Percentiles rank a stretch among this genome's conserved stretches.
These are phyloP conservation scores for Paramisgurnus dabryanus DNA, from an alignment of 2,113 vertebrate species.

Conservation along the genomic window DNA sequence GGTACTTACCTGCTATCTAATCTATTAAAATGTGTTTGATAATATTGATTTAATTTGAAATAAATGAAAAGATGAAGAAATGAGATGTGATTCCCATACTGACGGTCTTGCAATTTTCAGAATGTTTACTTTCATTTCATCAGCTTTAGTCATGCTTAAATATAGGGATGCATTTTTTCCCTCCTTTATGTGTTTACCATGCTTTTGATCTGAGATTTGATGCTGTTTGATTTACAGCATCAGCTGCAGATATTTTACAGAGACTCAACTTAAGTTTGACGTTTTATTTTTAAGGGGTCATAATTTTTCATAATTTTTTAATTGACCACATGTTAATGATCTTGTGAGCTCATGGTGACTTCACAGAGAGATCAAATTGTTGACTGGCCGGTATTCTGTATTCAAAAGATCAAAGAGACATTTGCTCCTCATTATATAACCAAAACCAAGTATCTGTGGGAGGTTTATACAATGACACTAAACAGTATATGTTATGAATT, in stretches of 20 bases:
- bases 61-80: neutral
- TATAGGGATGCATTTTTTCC: neutral
- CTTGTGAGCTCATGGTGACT: too few species aligned
- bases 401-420: too few species aligned
- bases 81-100: neutral
- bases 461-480: conserved; percentile 52
- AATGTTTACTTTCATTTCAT: neutral
- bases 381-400: too few species aligned
- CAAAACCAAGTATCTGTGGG: conserved; percentile 54
- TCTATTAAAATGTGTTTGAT: neutral
- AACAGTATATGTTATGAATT: conserved; percentile 1
- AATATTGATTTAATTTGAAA: neutral
- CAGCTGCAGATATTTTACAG: too few species aligned
- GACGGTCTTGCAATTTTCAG: neutral
- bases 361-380: too few species aligned
- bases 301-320: too few species aligned
- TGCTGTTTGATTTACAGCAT: too few species aligned
- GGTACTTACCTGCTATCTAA: conserved; percentile 12
- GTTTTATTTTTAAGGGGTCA: too few species aligned
- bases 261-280: too few species aligned
- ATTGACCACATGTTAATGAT: too few species aligned
- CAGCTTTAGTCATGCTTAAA: neutral
- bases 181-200: neutral
- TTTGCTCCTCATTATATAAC: too few species aligned
- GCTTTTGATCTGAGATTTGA: neutral